A percentile compares a stretch with the other conserved stretches of the same genome.
These are phyloP conservation scores for Acestrorhynchus altus DNA, from an alignment of 2,797 vertebrate species.

Conservation along the genomic window DNA sequence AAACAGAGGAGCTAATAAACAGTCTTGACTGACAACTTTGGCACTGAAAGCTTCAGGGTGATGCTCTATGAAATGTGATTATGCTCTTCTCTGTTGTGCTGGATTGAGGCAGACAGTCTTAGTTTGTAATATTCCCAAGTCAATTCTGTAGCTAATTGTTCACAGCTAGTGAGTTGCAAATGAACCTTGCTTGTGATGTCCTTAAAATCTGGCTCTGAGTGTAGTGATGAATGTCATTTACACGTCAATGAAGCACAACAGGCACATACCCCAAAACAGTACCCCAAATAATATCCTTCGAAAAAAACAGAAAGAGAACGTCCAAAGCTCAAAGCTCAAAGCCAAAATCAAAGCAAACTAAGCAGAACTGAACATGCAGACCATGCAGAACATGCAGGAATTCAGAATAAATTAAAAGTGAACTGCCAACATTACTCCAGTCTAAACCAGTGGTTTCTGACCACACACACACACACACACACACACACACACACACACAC, in stretches of 20 bases:
- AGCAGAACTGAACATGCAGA: not conserved
- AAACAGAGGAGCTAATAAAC: too few relatives aligned
- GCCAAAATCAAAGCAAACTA: not conserved
- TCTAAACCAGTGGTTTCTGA: not conserved
- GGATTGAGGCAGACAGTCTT: not conserved
- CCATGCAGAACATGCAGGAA: not conserved
- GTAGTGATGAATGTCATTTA: not conserved
- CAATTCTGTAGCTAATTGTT: too few relatives aligned
- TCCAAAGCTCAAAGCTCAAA: not conserved
- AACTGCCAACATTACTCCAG: not conserved
- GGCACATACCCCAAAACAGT: not conserved
- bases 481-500: too few relatives aligned
- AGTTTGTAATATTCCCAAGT: not conserved
- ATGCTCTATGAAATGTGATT: too few relatives aligned
- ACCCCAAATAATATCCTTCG: not conserved
- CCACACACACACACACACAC: constrained; percentile 44
- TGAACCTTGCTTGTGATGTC: not conserved
- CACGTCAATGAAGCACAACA: not conserved
- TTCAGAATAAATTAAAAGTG: not conserved
- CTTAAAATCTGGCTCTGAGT: not conserved
- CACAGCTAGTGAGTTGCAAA: not conserved
- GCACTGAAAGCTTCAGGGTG: too few relatives aligned
- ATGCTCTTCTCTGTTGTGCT: not conserved
- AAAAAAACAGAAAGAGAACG: not conserved
- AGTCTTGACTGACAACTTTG: too few relatives aligned